Evolutionary conservation across 2,113 vertebrate genomes (phyloP).

Genomic region (Oenanthe oenanthe): DNA sequence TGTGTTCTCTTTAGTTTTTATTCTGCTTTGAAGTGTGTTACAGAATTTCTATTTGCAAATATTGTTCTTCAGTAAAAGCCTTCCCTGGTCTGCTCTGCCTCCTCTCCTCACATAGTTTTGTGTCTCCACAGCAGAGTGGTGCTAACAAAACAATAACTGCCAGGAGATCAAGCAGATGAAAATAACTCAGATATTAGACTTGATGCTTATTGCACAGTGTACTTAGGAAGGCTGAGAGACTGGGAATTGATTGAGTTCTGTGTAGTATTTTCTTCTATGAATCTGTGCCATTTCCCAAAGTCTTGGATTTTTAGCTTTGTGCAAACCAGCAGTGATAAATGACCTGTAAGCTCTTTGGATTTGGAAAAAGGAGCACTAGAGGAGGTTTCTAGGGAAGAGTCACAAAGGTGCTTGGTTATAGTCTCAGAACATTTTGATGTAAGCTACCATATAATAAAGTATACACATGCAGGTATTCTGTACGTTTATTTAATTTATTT

Average conservation of each 20-base stretch:
- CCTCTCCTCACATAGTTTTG: background rate
- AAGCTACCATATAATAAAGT: background rate
- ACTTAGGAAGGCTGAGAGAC: background rate
- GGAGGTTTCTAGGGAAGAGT: background rate
- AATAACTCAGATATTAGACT: background rate
- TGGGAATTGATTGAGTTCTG: background rate
- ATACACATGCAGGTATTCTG: background rate
- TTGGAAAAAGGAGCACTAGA: background rate
- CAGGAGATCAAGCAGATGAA: background rate
- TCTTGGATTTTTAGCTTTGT: background rate
- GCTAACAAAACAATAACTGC: background rate
- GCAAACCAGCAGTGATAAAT: background rate
- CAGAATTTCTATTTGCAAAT: background rate
- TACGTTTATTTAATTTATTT: slow-evolving; percentile 64
- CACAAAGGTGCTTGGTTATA: background rate
- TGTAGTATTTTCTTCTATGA: background rate
- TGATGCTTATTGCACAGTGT: background rate
- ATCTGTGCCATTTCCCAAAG: background rate
- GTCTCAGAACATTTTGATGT: background rate
- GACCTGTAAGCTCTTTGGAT: background rate
- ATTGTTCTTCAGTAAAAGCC: background rate
- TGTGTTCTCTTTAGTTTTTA: background rate
- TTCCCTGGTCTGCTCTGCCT: background rate
- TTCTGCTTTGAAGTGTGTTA: background rate
- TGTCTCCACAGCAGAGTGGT: background rate